Evolutionary conservation across 2,888 invertebrate genomes (phyloP).

Genomic region (Leptinotarsa juncta): DNA sequence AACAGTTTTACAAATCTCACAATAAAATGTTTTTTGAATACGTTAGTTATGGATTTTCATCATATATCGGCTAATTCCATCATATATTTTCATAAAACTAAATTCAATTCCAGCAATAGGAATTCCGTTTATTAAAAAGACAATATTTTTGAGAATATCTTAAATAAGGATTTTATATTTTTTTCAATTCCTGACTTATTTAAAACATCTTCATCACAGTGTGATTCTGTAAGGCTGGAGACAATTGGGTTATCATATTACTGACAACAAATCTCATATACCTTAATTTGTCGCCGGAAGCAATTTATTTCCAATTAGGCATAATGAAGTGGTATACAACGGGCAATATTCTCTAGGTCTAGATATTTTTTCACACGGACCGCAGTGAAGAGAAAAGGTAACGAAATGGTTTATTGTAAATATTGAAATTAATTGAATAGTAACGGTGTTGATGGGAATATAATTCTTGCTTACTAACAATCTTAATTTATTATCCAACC

Average conservation of each 20-base stretch:
- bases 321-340: slow-evolving; percentile 10
- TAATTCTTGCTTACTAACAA: too few species aligned
- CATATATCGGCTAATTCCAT: too few species aligned
- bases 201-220: slow-evolving; percentile 2
- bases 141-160: too few species aligned
- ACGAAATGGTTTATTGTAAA: background rate
- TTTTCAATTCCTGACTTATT: too few species aligned
- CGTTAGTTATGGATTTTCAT: too few species aligned
- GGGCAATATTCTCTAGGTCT: slow-evolving; percentile 3
- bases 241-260: slow-evolving; percentile 23
- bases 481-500: too few species aligned
- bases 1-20: too few species aligned
- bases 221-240: slow-evolving; percentile 15
- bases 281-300: slow-evolving; percentile 26
- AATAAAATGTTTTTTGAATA: too few species aligned
- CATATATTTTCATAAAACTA: too few species aligned
- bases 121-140: too few species aligned
- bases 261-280: slow-evolving; percentile 22
- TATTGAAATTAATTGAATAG: background rate
- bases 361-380: background rate
- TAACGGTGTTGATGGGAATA: background rate
- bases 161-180: too few species aligned
- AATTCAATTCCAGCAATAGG: too few species aligned
- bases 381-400: background rate
- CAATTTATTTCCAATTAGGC: slow-evolving; percentile 2